Evolutionary conservation across 2,888 invertebrate species (phyloP).

Genomic region (Pandemis heparana): DNA sequence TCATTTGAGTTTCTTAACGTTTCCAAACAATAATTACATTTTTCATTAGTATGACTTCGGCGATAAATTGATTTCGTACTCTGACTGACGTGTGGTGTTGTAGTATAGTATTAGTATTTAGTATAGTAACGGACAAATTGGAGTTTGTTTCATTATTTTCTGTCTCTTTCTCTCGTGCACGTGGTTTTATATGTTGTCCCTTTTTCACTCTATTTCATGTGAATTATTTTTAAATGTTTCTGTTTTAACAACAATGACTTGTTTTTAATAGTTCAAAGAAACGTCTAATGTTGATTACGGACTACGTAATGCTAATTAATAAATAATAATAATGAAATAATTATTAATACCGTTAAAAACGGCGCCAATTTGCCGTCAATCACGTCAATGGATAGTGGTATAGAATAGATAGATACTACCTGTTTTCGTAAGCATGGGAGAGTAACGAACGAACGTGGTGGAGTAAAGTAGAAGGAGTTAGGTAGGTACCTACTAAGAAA

Average conservation of each 20-base stretch:
- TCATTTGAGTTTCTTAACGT: background rate
- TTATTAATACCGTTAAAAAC: constrained; percentile 46
- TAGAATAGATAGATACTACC: constrained; percentile 24
- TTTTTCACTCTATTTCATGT: constrained; percentile 12
- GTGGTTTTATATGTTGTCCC: constrained; percentile 43
- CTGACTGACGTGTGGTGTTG: constrained; percentile 20
- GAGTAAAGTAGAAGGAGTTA: constrained; percentile 24
- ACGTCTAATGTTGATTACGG: background rate
- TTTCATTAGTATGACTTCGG: background rate
- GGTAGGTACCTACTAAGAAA: constrained; percentile 3
- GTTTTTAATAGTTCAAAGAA: constrained; percentile 11
- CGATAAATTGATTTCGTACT: constrained; percentile 9
- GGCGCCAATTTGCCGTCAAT: constrained; percentile 67
- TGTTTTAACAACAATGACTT: constrained; percentile 31
- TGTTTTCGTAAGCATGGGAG: constrained; percentile 27
- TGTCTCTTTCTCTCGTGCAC: constrained; percentile 59
- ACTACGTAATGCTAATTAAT: background rate
- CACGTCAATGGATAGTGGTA: constrained; percentile 58
- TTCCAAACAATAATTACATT: background rate
- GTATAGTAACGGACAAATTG: constrained; percentile 55
- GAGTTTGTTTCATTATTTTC: constrained; percentile 49
- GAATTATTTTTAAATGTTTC: constrained; percentile 39
- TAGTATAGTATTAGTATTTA: background rate
- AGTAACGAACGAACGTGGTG: background rate
- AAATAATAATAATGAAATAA: background rate